These are phyloP conservation scores for Platerodrilus igneus DNA, from an alignment of 2,888 invertebrate species.

Conservation along the genomic window DNA sequence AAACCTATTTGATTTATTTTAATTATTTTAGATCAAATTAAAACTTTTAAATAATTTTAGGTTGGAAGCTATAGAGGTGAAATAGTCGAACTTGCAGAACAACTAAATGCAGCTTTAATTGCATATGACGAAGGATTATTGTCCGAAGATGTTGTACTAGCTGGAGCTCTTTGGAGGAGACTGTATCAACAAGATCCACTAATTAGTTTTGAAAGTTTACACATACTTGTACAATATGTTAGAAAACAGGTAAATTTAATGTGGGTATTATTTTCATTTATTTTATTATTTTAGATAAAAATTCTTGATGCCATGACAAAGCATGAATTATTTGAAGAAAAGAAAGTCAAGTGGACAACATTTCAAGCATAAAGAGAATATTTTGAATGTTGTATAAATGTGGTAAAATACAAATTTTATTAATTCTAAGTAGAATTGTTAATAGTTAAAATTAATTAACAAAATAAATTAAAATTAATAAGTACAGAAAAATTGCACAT, in stretches of 20 bases:
- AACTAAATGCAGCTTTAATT: conserved; percentile 79
- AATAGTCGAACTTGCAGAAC: conserved; percentile 66
- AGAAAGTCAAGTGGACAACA: conserved; percentile 30
- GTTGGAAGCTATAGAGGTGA: no score
- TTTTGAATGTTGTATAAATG: no score
- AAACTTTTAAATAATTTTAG: no score
- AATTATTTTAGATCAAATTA: no score
- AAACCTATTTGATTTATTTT: no score
- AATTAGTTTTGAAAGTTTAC: conserved; percentile 63
- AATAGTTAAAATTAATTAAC: no score
- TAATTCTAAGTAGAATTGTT: no score
- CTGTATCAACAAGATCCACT: conserved; percentile 65
- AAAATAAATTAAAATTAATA: no score
- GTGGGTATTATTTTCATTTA: conserved; percentile 10
- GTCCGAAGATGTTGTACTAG: conserved; percentile 69
- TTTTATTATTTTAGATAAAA: conserved; percentile 44
- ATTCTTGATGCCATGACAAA: conserved; percentile 55
- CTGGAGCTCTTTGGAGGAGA: conserved; percentile 80
- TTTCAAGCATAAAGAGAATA: conserved; percentile 13
- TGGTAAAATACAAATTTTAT: no score
- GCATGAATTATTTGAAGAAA: conserved; percentile 54
- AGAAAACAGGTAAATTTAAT: conserved; percentile 62
- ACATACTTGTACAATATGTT: conserved; percentile 68
- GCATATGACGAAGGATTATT: conserved; percentile 83
- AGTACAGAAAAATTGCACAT: no score